Evolutionary conservation across 2,888 invertebrate genomes (phyloP).

Genomic region (Megamerina dolium): DNA sequence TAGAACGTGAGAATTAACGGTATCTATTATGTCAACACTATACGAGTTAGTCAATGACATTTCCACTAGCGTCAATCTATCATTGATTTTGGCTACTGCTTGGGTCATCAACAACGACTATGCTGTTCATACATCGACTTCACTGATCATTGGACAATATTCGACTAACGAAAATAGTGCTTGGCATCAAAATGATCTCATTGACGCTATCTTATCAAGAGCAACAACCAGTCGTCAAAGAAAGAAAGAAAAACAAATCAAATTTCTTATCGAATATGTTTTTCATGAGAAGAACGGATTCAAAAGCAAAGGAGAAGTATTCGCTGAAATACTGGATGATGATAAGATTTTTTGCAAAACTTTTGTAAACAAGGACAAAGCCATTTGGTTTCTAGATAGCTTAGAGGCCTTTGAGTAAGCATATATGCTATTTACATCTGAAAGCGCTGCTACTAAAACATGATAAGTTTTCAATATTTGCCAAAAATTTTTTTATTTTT

Average conservation of each 20-base stretch:
- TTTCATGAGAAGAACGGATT: not conserved
- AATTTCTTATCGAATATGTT: conserved; percentile 12
- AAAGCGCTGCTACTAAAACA: no score
- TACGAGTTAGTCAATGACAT: no score
- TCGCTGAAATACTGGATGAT: not conserved
- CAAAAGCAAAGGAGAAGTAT: not conserved
- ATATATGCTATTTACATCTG: not conserved
- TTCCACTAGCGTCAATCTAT: no score
- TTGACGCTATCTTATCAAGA: conserved; percentile 21
- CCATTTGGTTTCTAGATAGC: conserved; percentile 36
- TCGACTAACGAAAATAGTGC: conserved; percentile 22
- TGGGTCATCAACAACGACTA: conserved; percentile 35
- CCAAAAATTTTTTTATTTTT: no score
- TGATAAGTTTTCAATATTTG: no score
- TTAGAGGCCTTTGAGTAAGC: conserved; percentile 27
- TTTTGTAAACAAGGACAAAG: conserved; percentile 19
- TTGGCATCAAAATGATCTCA: conserved; percentile 32
- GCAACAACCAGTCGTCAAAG: conserved; percentile 6
- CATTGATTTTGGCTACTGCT: conserved; percentile 35
- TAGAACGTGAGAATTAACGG: no score
- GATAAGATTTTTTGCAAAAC: not conserved
- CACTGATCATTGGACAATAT: conserved; percentile 32
- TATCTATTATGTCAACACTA: no score
- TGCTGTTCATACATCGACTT: conserved; percentile 23
- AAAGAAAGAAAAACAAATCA: conserved; percentile 9